These are phyloP conservation scores for Notospermus geniculatus DNA, from an alignment of 1,140 invertebrate genomes.

Conservation along the genomic window DNA sequence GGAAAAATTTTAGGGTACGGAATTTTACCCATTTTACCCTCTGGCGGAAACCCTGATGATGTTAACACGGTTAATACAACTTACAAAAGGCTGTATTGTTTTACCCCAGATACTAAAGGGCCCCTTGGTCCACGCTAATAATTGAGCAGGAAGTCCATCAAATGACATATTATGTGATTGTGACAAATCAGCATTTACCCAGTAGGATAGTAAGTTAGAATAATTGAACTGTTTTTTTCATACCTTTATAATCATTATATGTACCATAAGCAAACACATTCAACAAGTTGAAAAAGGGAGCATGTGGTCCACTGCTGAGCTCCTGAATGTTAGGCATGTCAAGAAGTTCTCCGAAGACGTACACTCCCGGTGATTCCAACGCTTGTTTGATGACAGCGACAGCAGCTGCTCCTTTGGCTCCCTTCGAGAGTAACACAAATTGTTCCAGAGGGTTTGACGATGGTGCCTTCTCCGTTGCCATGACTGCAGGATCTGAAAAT, in stretches of 20 bases:
- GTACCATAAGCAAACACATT: constrained; percentile 94
- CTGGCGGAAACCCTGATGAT: no score
- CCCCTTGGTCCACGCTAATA: no score
- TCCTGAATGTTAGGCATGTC: constrained; percentile 90
- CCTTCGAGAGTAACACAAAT: constrained; percentile 85
- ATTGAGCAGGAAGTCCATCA: no score
- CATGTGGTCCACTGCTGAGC: constrained; percentile 68
- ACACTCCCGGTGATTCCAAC: constrained; percentile 85
- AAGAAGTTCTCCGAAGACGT: constrained; percentile 92
- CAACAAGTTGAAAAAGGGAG: constrained; percentile 77
- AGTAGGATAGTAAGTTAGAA: no score
- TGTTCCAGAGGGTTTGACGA: constrained; percentile 60
- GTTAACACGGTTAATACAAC: no score
- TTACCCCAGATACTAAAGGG: no score
- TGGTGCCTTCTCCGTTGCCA: constrained; percentile 18
- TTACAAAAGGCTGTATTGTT: no score
- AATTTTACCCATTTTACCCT: no score
- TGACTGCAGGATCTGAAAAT: background rate
- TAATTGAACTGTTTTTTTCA: constrained; percentile 7
- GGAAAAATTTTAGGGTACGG: no score
- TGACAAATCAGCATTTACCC: background rate
- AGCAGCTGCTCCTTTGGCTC: constrained; percentile 81
- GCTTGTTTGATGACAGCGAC: constrained; percentile 87
- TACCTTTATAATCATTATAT: constrained; percentile 77
- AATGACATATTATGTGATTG: no score